Base-by-base conservation (phyloP, 1,140 invertebrate genomes). In the Dufourea novaeangliae region DNA sequence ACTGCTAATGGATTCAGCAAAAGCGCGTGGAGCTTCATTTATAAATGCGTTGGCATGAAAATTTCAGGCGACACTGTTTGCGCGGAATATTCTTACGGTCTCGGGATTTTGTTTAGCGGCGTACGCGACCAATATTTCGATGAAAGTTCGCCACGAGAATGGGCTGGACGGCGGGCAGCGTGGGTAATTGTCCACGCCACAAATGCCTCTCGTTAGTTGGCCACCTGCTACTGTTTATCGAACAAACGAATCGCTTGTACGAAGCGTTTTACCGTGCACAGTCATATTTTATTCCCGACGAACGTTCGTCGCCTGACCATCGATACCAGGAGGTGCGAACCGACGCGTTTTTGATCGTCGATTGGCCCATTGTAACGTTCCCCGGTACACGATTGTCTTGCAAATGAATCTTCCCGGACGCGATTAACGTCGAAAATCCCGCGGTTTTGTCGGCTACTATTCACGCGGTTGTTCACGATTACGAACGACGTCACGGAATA, bases 321-420 rank as follows among this genome's bases (percentile, higher is more conserved):
- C 62, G 63, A 34, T 22, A 63, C 22, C 39, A 0, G 14, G n/a
- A 34, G 17, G 34, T 32, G 20, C 56, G 14, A 14, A 25, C 22
- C 11, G 69, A 64, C 25, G 37, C 32, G 44, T 52, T 39, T 52
- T 32, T 27, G 41, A 52, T 39, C 44, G 12, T n/a, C 70, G 59
- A 73, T 73, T 73, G 70, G 20, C 32, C 22, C 59, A 64, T 73
- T 73, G 57, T 63, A 37, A 37, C 32, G 6, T 8, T 17, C n/a
- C 17, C 20, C 4, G 27, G 6, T 1, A 12, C 56, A 34, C 50
- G 37, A 73, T 64, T 73, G 25, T 39, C 59, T 64, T n/a, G 44
- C 70, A 72, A 72, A 72, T 72, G 70, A 63, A 72, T 54, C 44
- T 64, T 72, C 50, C 64, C 25, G 34, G 4, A 2, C 22, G 12